Base-by-base conservation (phyloP, 2,888 invertebrate species). In the Cryptus viduatorius region DNA sequence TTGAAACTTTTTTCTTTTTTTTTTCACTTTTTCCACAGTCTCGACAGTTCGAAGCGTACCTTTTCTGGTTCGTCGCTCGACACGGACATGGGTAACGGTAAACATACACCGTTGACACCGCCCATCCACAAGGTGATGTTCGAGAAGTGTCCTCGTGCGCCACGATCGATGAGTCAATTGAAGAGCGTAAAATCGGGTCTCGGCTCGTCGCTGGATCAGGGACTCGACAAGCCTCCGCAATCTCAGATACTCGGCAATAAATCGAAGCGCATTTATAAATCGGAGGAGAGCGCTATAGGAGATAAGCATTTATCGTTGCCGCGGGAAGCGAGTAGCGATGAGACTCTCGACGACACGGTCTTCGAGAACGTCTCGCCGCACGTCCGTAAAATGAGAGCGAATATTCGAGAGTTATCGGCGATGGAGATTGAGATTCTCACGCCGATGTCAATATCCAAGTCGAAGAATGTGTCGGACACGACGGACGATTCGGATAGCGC, bases 11-110 rank as follows among this genome's bases (percentile, higher is more conserved):
- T 24, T 1, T 24, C 1, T 24, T 24, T 1, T 24, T 53, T 42
- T 83, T 50, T 76, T 24, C 56, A 10, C 37, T 4, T 8, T 37
- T 37, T 37, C 87, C 82, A 12, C 82, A 93, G 93, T 46, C 89
- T 94, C 72, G 94, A 94, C 65, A 91, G 90, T 84, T 92, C 93
- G 1, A 93, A 93, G 79, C 89, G 94, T 83, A 94, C 93, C n/a
- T 93, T 94, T 75, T 94, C 94, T 1, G 92, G 92, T 8, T 93
- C 93, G 14, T 94, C 94, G 4, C 85, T 94, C 80, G 94, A 94
- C 82, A 92, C 91, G 0, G 92, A 93, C 56, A 86, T 89, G 76
- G 90, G 90, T 31, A 92, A 88, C 78, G 89, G 89, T 14, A 91
- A 89, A 86, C 90, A 90, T 72, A 73, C 88, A 19, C 89, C 92